Conservation (phyloP, 2,888 invertebrate species). For the Pristionchus fissidentatus region DNA sequence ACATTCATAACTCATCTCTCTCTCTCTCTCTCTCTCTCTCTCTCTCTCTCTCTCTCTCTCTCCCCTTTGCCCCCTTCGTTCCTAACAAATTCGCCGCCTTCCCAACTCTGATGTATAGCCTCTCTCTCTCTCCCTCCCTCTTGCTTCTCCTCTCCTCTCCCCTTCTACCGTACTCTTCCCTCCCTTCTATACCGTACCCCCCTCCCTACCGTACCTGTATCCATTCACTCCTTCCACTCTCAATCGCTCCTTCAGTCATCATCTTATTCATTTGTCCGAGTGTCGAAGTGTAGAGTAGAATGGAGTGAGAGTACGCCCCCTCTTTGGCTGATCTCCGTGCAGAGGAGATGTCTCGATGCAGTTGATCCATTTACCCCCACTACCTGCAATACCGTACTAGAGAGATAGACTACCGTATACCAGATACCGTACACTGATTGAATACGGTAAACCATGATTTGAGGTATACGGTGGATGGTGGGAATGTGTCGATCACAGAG, state of each 20-base stretch:
- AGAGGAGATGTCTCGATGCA: background rate
- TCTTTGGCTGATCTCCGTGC: conserved; percentile 24
- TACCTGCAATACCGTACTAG: background rate
- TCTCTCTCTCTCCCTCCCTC: conserved; percentile 2
- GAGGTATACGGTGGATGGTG: background rate
- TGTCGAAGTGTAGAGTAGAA: background rate
- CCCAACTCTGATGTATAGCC: background rate
- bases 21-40: background rate
- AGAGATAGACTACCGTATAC: background rate
- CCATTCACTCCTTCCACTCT: background rate
- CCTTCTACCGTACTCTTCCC: conserved; percentile 16
- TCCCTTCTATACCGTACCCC: too few species aligned
- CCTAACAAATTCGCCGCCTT: too few species aligned
- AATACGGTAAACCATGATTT: too few species aligned
- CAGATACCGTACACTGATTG: too few species aligned
- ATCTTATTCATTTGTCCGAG: conserved; percentile 33
- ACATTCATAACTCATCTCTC: conserved; percentile 43
- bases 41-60: background rate
- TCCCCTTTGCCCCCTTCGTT: background rate
- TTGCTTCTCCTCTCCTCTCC: background rate
- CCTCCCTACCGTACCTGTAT: too few species aligned
- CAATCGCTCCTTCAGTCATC: conserved; percentile 25
- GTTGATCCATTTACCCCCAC: conserved; percentile 10
- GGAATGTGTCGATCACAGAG: background rate
- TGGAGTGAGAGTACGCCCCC: conserved; percentile 14